Conservation (phyloP, 2,888 invertebrate species). For the Meganola albula region DNA sequence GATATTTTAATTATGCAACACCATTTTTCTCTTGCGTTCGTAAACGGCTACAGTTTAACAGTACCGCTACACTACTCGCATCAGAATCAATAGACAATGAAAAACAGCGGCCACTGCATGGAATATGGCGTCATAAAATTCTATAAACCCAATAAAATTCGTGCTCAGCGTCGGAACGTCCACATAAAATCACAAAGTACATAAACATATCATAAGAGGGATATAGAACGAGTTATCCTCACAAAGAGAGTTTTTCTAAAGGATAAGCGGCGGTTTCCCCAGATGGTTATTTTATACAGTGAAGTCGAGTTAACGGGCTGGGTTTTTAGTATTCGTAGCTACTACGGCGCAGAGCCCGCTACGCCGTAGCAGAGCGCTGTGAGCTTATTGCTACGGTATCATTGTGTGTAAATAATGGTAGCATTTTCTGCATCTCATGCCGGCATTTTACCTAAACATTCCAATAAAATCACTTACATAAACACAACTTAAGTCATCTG, state of each 20-base stretch:
- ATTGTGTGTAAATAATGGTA: constrained; percentile 18
- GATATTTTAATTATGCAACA: constrained; percentile 8
- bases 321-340: constrained; percentile 33
- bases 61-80: constrained; percentile 32
- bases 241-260: constrained; percentile 70
- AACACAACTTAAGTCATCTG: too few species aligned
- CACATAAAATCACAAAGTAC: constrained; percentile 77
- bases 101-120: constrained; percentile 69
- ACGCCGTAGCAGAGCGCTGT: constrained; percentile 22
- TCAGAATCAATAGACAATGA: constrained; percentile 74
- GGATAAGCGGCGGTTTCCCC: constrained; percentile 67
- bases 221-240: constrained; percentile 67
- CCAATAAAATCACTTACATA: too few species aligned
- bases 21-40: constrained; percentile 19
- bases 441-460: too few species aligned
- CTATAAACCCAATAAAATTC: constrained; percentile 77
- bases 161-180: constrained; percentile 74
- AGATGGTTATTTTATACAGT: constrained; percentile 78
- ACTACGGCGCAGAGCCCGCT: constrained; percentile 26
- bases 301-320: constrained; percentile 61
- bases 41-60: constrained; percentile 42
- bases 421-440: constrained; percentile 7
- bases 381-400: constrained; percentile 20
- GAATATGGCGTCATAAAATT: constrained; percentile 72
- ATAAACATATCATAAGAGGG: constrained; percentile 78